A percentile compares a stretch with the other conserved stretches of the same genome.
Conservation (phyloP, 1,140 invertebrate genomes). For the Heterodera schachtii region DNA sequence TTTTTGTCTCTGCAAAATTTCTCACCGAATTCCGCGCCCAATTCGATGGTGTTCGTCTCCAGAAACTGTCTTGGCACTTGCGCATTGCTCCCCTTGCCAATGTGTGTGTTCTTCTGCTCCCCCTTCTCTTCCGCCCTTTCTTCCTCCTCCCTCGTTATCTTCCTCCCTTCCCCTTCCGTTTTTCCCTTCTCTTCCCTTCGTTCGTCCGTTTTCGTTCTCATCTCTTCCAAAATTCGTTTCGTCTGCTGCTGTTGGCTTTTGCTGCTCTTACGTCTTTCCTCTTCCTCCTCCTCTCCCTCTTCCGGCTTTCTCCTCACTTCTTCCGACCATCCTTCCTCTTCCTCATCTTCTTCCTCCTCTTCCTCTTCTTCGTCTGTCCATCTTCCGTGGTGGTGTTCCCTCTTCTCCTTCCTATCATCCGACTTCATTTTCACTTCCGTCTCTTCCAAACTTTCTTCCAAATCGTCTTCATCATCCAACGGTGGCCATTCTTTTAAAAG, state of each 20-base stretch:
- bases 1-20: neutral
- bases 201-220: neutral
- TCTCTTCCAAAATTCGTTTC: neutral
- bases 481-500: conserved; percentile 6
- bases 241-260: neutral
- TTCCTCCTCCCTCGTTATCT: neutral
- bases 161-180: neutral
- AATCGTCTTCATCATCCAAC: neutral
- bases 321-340: neutral
- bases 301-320: neutral
- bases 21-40: neutral
- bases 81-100: neutral
- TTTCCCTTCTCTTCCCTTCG: neutral
- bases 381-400: neutral
- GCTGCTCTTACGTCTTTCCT: neutral
- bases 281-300: neutral
- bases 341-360: neutral
- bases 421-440: neutral
- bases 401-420: neutral
- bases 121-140: neutral
- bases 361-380: neutral
- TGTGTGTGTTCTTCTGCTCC: neutral
- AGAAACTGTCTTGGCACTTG: neutral
- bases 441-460: conserved; percentile 7
- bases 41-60: neutral